These are phyloP conservation scores for Caenorhabditis becei DNA, from an alignment of 2,888 invertebrate genomes.

Conservation along the genomic window DNA sequence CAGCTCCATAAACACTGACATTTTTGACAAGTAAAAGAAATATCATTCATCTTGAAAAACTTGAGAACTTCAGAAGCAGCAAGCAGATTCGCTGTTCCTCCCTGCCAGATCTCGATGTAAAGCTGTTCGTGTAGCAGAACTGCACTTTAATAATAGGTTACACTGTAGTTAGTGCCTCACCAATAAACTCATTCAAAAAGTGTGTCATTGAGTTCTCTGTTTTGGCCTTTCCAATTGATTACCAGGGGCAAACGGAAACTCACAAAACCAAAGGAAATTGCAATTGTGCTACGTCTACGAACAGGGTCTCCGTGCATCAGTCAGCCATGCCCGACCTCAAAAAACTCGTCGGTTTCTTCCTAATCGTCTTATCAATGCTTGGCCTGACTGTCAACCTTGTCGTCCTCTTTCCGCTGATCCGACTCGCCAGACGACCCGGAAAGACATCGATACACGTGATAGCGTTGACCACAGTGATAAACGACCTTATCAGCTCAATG, in stretches of 20 bases:
- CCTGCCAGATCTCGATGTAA: constrained; percentile 44
- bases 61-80: constrained; percentile 15
- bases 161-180: too few relatives aligned
- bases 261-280: too few relatives aligned
- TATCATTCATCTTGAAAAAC: too few relatives aligned
- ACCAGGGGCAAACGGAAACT: too few relatives aligned
- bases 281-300: too few relatives aligned
- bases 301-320: too few relatives aligned
- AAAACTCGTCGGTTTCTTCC: neutral
- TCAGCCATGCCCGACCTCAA: neutral
- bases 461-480: neutral
- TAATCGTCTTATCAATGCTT: neutral
- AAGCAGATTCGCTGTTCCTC: constrained; percentile 36
- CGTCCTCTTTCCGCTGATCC: neutral
- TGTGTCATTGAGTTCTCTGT: too few relatives aligned
- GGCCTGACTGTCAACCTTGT: neutral
- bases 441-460: neutral
- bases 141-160: neutral
- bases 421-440: neutral
- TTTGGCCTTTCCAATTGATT: too few relatives aligned
- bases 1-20: constrained; percentile 48
- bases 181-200: too few relatives aligned
- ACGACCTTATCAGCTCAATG: neutral
- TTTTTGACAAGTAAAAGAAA: constrained; percentile 57
- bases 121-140: constrained; percentile 21